phyloP scores from a whole-genome alignment of 1,140 invertebrate genomes.

The Drosophila grimshawi region DNA sequence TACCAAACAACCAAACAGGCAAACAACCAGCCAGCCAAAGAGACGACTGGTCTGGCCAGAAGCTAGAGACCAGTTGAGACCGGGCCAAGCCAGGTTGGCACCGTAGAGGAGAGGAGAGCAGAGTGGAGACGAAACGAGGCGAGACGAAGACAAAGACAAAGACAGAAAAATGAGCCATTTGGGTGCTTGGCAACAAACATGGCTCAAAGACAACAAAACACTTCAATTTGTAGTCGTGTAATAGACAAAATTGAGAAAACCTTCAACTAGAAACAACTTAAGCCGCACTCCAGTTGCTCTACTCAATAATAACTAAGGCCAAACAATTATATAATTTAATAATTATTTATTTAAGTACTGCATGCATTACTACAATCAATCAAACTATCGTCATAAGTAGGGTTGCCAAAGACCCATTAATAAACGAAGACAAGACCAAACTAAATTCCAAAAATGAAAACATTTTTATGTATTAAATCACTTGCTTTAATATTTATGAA shows the following conservation, averaged over 20 bases:
- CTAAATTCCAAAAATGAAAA: too few species aligned
- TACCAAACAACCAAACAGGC: conserved; percentile 42
- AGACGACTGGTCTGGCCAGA: conserved; percentile 43
- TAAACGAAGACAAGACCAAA: too few species aligned
- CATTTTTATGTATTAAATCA: too few species aligned
- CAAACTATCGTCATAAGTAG: too few species aligned
- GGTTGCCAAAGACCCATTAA: too few species aligned
- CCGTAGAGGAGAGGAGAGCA: neutral
- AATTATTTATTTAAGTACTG: too few species aligned
- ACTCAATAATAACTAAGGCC: neutral
- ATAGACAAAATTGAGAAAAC: conserved; percentile 50
- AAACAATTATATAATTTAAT: neutral
- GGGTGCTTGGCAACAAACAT: conserved; percentile 50
- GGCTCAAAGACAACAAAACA: conserved; percentile 44
- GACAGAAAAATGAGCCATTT: conserved; percentile 26
- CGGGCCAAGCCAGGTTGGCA: neutral
- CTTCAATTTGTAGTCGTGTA: conserved; percentile 48
- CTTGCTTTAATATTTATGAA: too few species aligned
- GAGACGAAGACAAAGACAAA: conserved; percentile 7
- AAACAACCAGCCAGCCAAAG: conserved; percentile 39
- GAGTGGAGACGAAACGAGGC: neutral
- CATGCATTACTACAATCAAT: too few species aligned
- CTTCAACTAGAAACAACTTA: conserved; percentile 8
- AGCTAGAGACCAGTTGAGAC: conserved; percentile 7
- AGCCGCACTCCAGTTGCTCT: conserved; percentile 22